A percentile compares a stretch with the other conserved stretches of the same genome.
phyloP scores from a whole-genome alignment of 1,140 invertebrate genomes.

The Radopholus similis region DNA sequence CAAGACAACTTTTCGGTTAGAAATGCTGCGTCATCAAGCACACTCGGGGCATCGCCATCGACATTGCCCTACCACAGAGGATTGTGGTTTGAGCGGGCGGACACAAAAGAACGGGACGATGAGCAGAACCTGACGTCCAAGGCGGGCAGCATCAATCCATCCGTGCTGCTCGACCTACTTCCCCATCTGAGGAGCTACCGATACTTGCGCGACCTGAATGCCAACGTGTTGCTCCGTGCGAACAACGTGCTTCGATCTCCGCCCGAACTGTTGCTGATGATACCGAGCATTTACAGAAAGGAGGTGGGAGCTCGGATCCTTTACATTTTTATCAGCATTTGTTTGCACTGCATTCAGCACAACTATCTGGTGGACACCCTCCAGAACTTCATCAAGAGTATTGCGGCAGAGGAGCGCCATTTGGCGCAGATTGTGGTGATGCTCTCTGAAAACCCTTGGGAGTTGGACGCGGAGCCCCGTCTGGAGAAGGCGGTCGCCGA shows the following conservation, averaged over 20 bases:
- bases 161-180: constrained; percentile 8
- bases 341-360: background rate
- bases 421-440: constrained; percentile 22
- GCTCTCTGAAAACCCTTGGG: constrained; percentile 20
- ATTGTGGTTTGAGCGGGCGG: too few species aligned
- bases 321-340: background rate
- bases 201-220: constrained; percentile 6
- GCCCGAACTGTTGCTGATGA: constrained; percentile 12
- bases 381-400: constrained; percentile 9
- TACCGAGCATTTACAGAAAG: constrained; percentile 13
- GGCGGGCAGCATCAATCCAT: background rate
- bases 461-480: background rate
- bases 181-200: constrained; percentile 8
- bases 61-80: too few species aligned
- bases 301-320: background rate
- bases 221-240: constrained; percentile 5
- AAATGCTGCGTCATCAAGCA: too few species aligned
- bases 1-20: too few species aligned
- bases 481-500: background rate
- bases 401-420: constrained; percentile 15
- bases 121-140: too few species aligned
- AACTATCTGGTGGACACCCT: constrained; percentile 21
- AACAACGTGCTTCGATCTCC: constrained; percentile 15
- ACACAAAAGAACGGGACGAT: too few species aligned
- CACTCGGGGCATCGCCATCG: too few species aligned